phyloP scores from a whole-genome alignment of 2,888 invertebrate species.

The Atrina japonica region DNA sequence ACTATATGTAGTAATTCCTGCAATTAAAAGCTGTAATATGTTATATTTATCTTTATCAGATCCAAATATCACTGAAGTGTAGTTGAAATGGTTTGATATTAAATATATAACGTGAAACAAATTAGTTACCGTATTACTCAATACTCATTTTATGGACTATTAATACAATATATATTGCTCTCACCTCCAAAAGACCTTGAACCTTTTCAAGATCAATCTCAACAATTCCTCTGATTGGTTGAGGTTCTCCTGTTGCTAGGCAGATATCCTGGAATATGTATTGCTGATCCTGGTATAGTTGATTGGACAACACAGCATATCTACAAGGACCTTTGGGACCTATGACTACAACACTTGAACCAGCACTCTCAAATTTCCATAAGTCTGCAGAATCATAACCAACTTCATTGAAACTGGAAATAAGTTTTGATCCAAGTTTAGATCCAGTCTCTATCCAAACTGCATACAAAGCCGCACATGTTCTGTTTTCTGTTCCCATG shows the following conservation, averaged over 20 bases:
- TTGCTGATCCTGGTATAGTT: slow-evolving; percentile 23
- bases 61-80: too few relatives aligned
- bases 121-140: too few relatives aligned
- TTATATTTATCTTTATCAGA: too few relatives aligned
- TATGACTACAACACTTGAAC: slow-evolving; percentile 45
- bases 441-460: slow-evolving; percentile 44
- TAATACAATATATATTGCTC: too few relatives aligned
- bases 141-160: too few relatives aligned
- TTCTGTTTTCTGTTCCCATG: slow-evolving; percentile 58
- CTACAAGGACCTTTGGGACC: slow-evolving; percentile 67
- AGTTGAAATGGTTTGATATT: too few relatives aligned
- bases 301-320: slow-evolving; percentile 63
- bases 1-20: too few relatives aligned
- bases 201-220: slow-evolving; percentile 50
- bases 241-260: slow-evolving; percentile 57
- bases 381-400: slow-evolving; percentile 52
- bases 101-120: too few relatives aligned
- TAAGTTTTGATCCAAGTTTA: slow-evolving; percentile 20
- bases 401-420: slow-evolving; percentile 49
- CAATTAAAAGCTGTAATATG: too few relatives aligned
- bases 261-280: slow-evolving; percentile 43
- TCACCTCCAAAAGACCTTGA: slow-evolving; percentile 52
- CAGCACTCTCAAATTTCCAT: slow-evolving; percentile 59
- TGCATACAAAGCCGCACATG: slow-evolving; percentile 60
- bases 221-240: slow-evolving; percentile 45